These are phyloP conservation scores for Drosophila diplacantha DNA, from an alignment of 2,888 invertebrate genomes.

Conservation along the genomic window DNA sequence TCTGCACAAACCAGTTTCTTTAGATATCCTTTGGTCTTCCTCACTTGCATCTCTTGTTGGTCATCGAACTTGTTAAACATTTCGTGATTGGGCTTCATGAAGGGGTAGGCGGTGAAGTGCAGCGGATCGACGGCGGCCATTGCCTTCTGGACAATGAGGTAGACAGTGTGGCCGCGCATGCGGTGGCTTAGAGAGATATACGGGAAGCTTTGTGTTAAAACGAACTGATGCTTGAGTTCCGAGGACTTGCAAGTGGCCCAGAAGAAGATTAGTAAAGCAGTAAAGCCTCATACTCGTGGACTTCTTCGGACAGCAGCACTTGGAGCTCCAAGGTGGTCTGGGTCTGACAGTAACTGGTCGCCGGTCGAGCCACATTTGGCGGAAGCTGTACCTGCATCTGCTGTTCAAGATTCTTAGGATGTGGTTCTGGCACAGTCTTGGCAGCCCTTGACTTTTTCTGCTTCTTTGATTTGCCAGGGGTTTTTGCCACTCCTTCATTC, in stretches of 20 bases:
- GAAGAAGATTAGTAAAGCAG: slow-evolving; percentile 7
- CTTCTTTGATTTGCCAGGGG: not conserved
- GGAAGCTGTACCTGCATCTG: slow-evolving; percentile 1
- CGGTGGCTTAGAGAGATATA: slow-evolving; percentile 26
- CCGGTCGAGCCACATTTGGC: slow-evolving; percentile 27
- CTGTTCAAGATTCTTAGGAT: too few relatives aligned
- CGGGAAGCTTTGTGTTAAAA: slow-evolving; percentile 26
- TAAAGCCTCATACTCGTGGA: slow-evolving; percentile 18
- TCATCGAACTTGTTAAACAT: slow-evolving; percentile 19
- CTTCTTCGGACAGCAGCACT: slow-evolving; percentile 38
- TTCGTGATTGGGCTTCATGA: slow-evolving; percentile 50
- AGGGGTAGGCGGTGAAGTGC: slow-evolving; percentile 38
- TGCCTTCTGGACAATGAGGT: slow-evolving; percentile 42
- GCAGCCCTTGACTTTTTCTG: not conserved
- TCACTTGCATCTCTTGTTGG: not conserved
- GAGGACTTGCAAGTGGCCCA: slow-evolving; percentile 1
- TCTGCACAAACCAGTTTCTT: not conserved
- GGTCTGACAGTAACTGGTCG: slow-evolving; percentile 52
- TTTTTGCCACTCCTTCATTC: not conserved
- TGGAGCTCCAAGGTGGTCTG: slow-evolving; percentile 42
- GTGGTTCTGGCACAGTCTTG: not conserved
- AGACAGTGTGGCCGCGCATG: slow-evolving; percentile 48
- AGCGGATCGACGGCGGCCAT: slow-evolving; percentile 32
- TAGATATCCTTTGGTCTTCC: too few relatives aligned
- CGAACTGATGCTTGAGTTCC: slow-evolving; percentile 35